Conservation (phyloP, 2,888 invertebrate genomes). For the Trissoscelio sp. region DNA sequence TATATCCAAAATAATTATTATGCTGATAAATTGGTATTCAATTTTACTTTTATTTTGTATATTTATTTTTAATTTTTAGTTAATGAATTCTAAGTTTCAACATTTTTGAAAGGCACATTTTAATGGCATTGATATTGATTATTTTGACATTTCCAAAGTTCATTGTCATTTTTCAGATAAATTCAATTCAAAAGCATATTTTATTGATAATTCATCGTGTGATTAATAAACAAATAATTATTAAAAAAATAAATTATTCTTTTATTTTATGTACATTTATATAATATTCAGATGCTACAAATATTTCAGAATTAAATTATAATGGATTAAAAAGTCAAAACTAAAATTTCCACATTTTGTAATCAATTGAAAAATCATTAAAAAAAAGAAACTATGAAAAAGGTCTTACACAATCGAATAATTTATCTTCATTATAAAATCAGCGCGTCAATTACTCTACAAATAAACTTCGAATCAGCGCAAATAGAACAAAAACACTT, state of each 20-base stretch:
- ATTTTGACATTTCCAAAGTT: conserved; percentile 2
- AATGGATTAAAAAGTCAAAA: neutral
- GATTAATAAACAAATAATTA: neutral
- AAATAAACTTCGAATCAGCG: neutral
- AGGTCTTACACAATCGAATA: neutral
- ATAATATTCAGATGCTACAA: neutral
- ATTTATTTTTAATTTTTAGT: too few species aligned
- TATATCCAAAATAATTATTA: too few species aligned
- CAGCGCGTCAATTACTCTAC: neutral
- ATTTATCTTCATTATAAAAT: neutral
- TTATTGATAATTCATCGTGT: too few species aligned
- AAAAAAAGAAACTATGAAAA: too few species aligned
- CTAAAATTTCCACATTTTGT: neutral
- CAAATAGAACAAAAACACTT: neutral
- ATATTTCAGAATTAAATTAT: too few species aligned
- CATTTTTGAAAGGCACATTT: neutral
- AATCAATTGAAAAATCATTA: neutral
- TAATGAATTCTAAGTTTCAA: too few species aligned
- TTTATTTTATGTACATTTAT: neutral
- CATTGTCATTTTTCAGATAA: neutral
- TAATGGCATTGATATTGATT: neutral
- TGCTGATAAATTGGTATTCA: too few species aligned
- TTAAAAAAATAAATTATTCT: neutral
- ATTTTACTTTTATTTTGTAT: too few species aligned
- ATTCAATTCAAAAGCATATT: neutral